phyloP scores from a whole-genome alignment of 2,888 invertebrate species.

The Calameuta filiformis region DNA sequence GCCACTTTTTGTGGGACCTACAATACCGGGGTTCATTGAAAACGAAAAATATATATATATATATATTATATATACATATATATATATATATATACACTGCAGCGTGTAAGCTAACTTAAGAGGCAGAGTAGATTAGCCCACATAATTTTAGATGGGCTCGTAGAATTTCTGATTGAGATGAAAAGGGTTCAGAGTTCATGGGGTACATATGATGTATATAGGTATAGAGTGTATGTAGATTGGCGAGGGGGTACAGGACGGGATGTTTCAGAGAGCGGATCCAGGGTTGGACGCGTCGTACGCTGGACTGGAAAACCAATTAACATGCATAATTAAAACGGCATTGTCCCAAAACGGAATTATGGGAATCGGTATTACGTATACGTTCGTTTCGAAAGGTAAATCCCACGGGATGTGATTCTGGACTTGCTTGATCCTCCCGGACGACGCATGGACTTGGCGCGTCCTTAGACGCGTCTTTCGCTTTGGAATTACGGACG shows the following conservation, averaged over 20 bases:
- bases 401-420: not conserved
- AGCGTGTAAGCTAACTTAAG: not conserved
- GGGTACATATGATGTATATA: not conserved
- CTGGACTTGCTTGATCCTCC: not conserved
- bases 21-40: not conserved
- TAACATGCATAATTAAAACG: slow-evolving; percentile 62
- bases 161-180: not conserved
- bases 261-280: not conserved
- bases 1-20: slow-evolving; percentile 28
- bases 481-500: not conserved
- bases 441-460: not conserved
- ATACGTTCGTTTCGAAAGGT: not conserved
- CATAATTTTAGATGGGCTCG: not conserved
- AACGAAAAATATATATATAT: not conserved
- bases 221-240: not conserved
- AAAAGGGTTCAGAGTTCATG: not conserved
- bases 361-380: not conserved
- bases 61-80: not conserved
- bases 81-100: not conserved
- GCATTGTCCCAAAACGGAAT: slow-evolving; percentile 44
- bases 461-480: not conserved
- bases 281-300: not conserved
- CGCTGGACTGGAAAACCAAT: slow-evolving; percentile 52
- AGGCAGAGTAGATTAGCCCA: not conserved
- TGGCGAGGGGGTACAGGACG: not conserved